Percentiles rank a stretch among this genome's conserved stretches.
Conservation (phyloP, 2,888 invertebrate species). For the Tachina fera region DNA sequence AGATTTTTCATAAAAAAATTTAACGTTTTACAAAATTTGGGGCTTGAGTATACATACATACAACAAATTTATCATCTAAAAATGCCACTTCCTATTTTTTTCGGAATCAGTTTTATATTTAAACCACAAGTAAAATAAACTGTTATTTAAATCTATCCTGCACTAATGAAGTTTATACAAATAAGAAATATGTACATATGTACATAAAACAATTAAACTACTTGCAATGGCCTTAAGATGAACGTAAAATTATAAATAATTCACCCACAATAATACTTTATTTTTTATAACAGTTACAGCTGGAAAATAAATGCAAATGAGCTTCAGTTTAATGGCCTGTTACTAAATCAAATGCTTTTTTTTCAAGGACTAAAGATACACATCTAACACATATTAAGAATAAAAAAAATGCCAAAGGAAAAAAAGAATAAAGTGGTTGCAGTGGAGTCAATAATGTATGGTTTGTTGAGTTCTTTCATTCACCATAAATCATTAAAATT, state of each 20-base stretch:
- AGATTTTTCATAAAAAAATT: too few species aligned
- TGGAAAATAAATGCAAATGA: constrained; percentile 38
- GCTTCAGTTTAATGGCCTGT: constrained; percentile 22
- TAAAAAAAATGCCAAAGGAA: constrained; percentile 1
- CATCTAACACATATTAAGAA: constrained; percentile 26
- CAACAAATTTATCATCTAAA: too few species aligned
- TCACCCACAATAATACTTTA: constrained; percentile 28
- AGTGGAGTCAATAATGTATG: constrained; percentile 27
- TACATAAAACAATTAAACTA: not conserved
- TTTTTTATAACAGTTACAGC: not conserved
- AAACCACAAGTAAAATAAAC: too few species aligned
- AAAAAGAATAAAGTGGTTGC: constrained; percentile 2
- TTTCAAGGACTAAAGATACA: constrained; percentile 28
- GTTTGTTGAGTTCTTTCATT: constrained; percentile 27
- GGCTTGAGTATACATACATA: too few species aligned
- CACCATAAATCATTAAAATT: constrained; percentile 53
- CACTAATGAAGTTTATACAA: constrained; percentile 1
- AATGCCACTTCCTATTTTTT: too few species aligned
- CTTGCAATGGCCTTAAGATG: constrained; percentile 18
- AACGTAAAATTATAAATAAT: not conserved
- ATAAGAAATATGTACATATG: not conserved
- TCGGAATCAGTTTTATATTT: too few species aligned
- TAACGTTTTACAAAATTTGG: too few species aligned
- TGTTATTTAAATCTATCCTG: not conserved
- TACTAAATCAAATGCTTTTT: constrained; percentile 3